Evolutionary conservation across 1,140 invertebrate genomes (phyloP).

Genomic region (Propsilocerus akamusi): DNA sequence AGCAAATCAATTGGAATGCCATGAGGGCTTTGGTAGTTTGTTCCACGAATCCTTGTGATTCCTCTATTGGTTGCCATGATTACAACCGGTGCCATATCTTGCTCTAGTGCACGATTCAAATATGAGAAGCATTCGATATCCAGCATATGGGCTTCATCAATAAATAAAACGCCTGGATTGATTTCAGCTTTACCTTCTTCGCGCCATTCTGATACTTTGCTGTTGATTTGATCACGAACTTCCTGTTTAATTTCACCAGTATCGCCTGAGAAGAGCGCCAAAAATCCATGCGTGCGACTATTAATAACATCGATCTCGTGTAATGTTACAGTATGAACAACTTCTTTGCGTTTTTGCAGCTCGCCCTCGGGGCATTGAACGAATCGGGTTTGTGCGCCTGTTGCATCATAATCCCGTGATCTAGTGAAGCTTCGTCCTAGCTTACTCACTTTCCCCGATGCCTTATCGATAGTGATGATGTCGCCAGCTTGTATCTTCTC

Average conservation of each 20-base stretch:
- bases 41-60: constrained; percentile 89
- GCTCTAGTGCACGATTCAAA: constrained; percentile 88
- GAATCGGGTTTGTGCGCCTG: constrained; percentile 78
- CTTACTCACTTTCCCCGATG: constrained; percentile 91
- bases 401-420: constrained; percentile 95
- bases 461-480: constrained; percentile 95
- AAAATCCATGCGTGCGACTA: constrained; percentile 88
- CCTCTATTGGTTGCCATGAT: constrained; percentile 99
- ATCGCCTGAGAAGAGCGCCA: constrained; percentile 93
- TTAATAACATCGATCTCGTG: constrained; percentile 99
- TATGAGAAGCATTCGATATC: constrained; percentile 99
- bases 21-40: constrained; percentile 84
- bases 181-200: constrained; percentile 99
- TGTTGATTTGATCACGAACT: constrained; percentile 94
- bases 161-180: constrained; percentile 85
- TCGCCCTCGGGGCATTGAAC: constrained; percentile 98
- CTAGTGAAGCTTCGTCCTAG: constrained; percentile 89
- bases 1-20: constrained; percentile 89
- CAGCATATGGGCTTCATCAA: constrained; percentile 94
- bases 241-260: constrained; percentile 98
- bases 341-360: constrained; percentile 96
- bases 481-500: constrained; percentile 95
- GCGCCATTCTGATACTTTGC: constrained; percentile 96
- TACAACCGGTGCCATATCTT: constrained; percentile 91
- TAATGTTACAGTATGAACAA: constrained; percentile 94